Evolutionary conservation across 2,888 invertebrate genomes (phyloP), one percentile per base, ranked within the genome.

Genomic region (Drosophila yooni): DNA sequence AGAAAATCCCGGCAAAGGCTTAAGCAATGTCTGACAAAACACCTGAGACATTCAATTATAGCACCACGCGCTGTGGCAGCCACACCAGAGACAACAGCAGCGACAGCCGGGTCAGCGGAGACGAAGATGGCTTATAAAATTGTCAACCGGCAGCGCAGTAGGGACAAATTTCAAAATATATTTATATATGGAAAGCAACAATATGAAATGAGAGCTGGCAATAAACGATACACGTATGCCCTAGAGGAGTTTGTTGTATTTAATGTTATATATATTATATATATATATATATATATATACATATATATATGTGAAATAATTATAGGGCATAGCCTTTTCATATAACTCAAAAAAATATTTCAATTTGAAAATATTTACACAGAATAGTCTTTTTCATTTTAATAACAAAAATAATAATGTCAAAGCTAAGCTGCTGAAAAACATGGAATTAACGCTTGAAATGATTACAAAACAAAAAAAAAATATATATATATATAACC

Each of bases 1-100:
- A 76, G 80, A 87, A 90, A 88, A 91, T 91, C 89, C 88, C 75
- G 82, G 87, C 82, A 92, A 92, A 92, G 92, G 92, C 92, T 92
- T 92, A 92, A 88, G 85, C 85, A 91, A 89, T 91, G 92, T 89
- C 92, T 92, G 88, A 91, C 90, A 90, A 92, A 88, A 92, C 92
- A 92, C 92, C 92, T 92, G 92, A 92, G 92, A 91, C 92, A 91
- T 91, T 91, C 91, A 92, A 88, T 88, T 88, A 88, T 88, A 79
- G 70, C 70, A 70, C 72, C 84, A 81, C 82, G 74, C 72, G 82
- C 74, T 69, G 60, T 61, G 50, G 58, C 58, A 61, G 40, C 27
- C n/a, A 50, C 48, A 54, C 38, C 50, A 60, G 60, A 64, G 50
- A 29, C 29, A 50, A 46, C 54, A 51, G 52, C 65, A 57, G 65